Evolutionary conservation across 2,113 vertebrate species (phyloP), one percentile per base, ranked within the genome.

Genomic region (Oplegnathus fasciatus): DNA sequence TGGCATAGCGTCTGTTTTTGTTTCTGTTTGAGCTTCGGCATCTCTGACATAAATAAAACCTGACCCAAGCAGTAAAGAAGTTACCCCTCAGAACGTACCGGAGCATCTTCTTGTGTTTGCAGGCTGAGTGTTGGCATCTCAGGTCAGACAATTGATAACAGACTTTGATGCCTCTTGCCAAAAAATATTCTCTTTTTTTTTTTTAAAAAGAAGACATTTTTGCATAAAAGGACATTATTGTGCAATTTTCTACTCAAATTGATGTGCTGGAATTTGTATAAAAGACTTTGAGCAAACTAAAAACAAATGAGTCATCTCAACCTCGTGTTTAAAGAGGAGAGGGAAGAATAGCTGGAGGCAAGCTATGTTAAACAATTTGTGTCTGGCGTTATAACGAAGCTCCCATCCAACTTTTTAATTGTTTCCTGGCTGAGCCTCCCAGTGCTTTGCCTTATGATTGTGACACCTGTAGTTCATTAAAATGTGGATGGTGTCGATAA

Each of bases 241-340:
- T 78, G 40, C n/a, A 10, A 65, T 67, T 61, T 68, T 44, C 15
- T 22, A 34, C 55, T 69, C 26, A 82, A 76, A 82, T 37, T 17
- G 28, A 60, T 28, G 26, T 62, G 58, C 42, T 42, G 32, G 32
- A 57, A 84, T 78, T 55, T 81, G 73, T 30, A 1, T 83, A 10
- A 84, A 75, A 65, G 66, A 57, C 80, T 68, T 15, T 34, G n/a
- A 83, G 64, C 64, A 18, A 77, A 83, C 6, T 30, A 26, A 66
- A 86, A 82, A 54, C 62, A 82, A 84, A 80, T 80, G 71, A 74
- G 22, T 80, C 79, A 68, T 13, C 26, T 20, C 15, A 50, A 13
- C 44, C 14, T 69, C 44, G 58, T 70, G 62, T 80, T 80, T 76
- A 48, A 73, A 80, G 34, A 37, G 30, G 20, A 61, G 8, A 42